These are phyloP conservation scores for Sminthopsis crassicaudata DNA, from an alignment of 2,113 vertebrate genomes.

Conservation along the genomic window DNA sequence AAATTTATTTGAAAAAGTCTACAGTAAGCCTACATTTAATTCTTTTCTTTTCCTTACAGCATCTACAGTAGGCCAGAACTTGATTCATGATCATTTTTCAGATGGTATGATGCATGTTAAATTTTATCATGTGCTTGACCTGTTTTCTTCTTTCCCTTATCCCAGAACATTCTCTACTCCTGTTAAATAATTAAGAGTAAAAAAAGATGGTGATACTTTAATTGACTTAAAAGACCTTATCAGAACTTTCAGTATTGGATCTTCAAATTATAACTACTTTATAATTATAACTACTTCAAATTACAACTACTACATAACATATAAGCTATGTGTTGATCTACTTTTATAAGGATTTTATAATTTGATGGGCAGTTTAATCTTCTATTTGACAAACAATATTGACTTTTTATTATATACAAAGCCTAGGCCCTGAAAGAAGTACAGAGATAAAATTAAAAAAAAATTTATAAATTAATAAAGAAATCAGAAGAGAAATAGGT, in stretches of 20 bases:
- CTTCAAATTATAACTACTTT: background rate
- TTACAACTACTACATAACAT: no score
- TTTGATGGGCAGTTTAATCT: background rate
- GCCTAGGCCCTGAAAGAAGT: background rate
- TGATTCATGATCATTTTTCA: conserved; percentile 47
- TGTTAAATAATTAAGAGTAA: conserved; percentile 42
- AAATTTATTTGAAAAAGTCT: background rate
- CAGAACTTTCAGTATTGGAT: background rate
- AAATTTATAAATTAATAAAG: background rate
- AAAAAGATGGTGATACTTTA: background rate
- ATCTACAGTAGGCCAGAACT: conserved; percentile 43
- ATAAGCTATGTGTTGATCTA: background rate
- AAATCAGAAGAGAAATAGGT: background rate
- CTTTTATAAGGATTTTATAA: background rate
- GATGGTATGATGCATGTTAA: conserved; percentile 43
- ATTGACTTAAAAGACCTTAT: conserved; percentile 29
- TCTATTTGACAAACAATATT: background rate
- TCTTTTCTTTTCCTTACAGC: conserved; percentile 9
- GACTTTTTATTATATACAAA: background rate
- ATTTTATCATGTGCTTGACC: conserved; percentile 25
- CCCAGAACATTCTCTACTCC: conserved; percentile 15
- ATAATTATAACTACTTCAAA: no score
- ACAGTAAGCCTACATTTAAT: conserved; percentile 5
- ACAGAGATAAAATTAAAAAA: background rate
- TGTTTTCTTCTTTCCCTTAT: conserved; percentile 38